Evolutionary conservation across 1,140 invertebrate genomes (phyloP), one percentile per base, ranked within the genome.

Genomic region (Leptestheria dahalacensis): DNA sequence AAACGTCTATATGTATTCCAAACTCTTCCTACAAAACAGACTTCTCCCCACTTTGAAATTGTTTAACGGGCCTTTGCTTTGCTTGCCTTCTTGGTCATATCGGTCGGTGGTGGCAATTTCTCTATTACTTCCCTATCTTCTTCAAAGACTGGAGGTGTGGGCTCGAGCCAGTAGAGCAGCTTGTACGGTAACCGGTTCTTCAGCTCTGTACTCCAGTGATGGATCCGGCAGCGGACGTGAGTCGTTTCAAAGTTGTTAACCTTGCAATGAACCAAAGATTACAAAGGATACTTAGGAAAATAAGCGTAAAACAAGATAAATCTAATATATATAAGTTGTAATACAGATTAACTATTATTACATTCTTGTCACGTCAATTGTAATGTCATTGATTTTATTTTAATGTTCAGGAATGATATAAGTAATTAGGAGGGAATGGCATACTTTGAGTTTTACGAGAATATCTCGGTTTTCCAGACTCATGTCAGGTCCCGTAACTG

Each of bases 381-480:
- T n/a, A n/a, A n/a, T n/a, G n/a, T n/a, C n/a, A n/a, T n/a, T n/a
- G n/a, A n/a, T n/a, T n/a, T n/a, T n/a, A n/a, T n/a, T n/a, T n/a
- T n/a, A n/a, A n/a, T n/a, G n/a, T n/a, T n/a, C n/a, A n/a, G n/a
- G n/a, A n/a, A n/a, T n/a, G n/a, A n/a, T n/a, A n/a, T n/a, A n/a
- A n/a, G n/a, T n/a, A n/a, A n/a, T n/a, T 33, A 49, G 4, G 11
- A 60, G 54, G 15, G 21, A 28, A 33, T 25, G 48, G 66, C 69
- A 72, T 71, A 91, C 82, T 4, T 81, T 90, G 6, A 94, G 75
- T 54, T 75, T 85, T 6, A 88, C 76, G 67, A 75, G 80, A 74
- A 94, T 93, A 67, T 87, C 81, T 71, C 90, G 91, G 20, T 78
- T 78, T 71, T 93, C 79, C 46, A 84, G 72, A 47, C 77, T 72